These are phyloP conservation scores for Polypedilum vanderplanki DNA, from an alignment of 1,140 invertebrate genomes.

Conservation along the genomic window DNA sequence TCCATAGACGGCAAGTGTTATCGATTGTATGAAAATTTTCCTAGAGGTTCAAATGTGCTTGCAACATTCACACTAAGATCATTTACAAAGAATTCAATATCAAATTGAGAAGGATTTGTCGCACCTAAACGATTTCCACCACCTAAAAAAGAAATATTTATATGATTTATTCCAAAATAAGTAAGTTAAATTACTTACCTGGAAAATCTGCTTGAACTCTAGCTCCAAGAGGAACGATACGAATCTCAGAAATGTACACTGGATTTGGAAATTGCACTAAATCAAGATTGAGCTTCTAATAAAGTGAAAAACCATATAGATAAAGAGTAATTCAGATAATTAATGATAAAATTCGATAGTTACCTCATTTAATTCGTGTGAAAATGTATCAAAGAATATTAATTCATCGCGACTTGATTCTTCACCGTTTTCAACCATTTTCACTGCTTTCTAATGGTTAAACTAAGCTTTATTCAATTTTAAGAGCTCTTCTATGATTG, in stretches of 20 bases:
- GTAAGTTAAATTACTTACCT: slow-evolving; percentile 16
- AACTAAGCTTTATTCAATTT: background rate
- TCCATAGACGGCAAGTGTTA: slow-evolving; percentile 91
- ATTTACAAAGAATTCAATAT: slow-evolving; percentile 94
- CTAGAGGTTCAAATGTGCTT: slow-evolving; percentile 86
- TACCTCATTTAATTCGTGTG: slow-evolving; percentile 80
- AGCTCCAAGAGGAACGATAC: slow-evolving; percentile 88
- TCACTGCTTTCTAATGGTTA: background rate
- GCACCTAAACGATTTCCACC: slow-evolving; percentile 86
- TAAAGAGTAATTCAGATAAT: background rate
- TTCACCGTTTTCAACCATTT: slow-evolving; percentile 33
- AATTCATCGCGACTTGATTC: slow-evolving; percentile 49
- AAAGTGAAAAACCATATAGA: slow-evolving; percentile 35
- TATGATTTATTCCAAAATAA: slow-evolving; percentile 6
- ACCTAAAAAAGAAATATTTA: background rate
- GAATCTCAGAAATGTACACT: slow-evolving; percentile 85
- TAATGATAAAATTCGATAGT: slow-evolving; percentile 36
- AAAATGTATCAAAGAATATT: slow-evolving; percentile 87
- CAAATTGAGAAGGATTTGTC: slow-evolving; percentile 92
- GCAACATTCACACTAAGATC: slow-evolving; percentile 88
- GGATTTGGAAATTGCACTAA: slow-evolving; percentile 92
- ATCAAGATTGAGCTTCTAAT: slow-evolving; percentile 89
- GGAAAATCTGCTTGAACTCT: slow-evolving; percentile 91
- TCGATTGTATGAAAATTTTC: slow-evolving; percentile 87
- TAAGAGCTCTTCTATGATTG: background rate